Conservation (phyloP, 2,797 vertebrate species). For the Liparis tanakae region DNA sequence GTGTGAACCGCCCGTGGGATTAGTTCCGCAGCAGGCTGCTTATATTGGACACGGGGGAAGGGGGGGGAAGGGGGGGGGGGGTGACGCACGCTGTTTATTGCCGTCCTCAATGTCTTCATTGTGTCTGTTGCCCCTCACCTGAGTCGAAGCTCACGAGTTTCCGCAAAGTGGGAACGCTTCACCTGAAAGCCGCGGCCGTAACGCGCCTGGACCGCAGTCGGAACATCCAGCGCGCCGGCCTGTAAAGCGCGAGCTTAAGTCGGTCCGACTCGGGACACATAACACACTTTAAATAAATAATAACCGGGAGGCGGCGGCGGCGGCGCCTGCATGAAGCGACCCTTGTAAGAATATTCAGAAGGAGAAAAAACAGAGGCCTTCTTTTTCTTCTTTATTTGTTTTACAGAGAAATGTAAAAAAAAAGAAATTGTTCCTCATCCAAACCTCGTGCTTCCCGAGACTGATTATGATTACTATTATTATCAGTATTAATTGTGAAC, state of each 20-base stretch:
- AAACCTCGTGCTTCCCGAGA: conserved; percentile 25
- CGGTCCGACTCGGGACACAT: background rate
- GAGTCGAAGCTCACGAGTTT: background rate
- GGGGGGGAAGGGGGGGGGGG: background rate
- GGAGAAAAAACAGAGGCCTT: background rate
- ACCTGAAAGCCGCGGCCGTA: background rate
- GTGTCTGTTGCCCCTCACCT: background rate
- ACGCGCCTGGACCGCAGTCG: background rate
- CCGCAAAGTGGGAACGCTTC: background rate
- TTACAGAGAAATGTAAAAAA: too few species aligned
- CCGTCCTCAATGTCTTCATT: background rate
- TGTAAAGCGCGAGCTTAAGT: background rate
- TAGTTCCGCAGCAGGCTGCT: background rate
- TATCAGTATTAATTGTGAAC: conserved; percentile 51
- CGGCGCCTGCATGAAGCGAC: background rate
- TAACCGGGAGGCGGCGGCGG: background rate
- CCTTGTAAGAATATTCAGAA: background rate
- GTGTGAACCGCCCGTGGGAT: background rate
- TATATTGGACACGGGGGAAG: background rate
- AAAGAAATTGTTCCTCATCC: background rate
- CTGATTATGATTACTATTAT: conserved; percentile 59
- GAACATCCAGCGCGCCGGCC: background rate
- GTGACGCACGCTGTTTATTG: background rate
- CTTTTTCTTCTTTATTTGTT: background rate
- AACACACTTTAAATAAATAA: background rate